These are phyloP conservation scores for Cassiopea xamachana DNA, from an alignment of 30 jellyfish, hydroid and myxozoan genomes.

Conservation along the genomic window DNA sequence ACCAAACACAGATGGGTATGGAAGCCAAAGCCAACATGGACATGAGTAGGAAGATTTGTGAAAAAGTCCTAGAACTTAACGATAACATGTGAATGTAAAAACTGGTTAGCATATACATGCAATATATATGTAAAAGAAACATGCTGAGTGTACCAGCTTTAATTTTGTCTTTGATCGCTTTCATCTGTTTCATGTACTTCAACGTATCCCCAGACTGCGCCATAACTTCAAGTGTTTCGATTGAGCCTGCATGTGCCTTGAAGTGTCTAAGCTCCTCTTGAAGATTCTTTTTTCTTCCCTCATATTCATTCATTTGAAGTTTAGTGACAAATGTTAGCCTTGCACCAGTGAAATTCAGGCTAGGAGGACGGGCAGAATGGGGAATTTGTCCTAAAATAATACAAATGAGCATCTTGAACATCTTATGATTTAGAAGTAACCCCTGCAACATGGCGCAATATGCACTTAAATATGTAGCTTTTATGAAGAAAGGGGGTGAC, in stretches of 20 bases:
- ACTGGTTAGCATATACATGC: too few species aligned
- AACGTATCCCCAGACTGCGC: slow-evolving; percentile 45
- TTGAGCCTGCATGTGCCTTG: slow-evolving; percentile 62
- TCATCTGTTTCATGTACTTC: slow-evolving; percentile 45
- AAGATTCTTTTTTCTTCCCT: slow-evolving; percentile 77
- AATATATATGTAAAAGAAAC: background rate
- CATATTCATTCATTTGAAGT: slow-evolving; percentile 68
- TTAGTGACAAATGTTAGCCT: slow-evolving; percentile 86
- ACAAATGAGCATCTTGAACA: too few species aligned
- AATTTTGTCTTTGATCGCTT: slow-evolving; percentile 17
- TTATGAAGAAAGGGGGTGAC: too few species aligned
- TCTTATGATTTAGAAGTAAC: too few species aligned
- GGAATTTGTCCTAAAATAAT: slow-evolving; percentile 87
- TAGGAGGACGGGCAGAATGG: slow-evolving; percentile 98
- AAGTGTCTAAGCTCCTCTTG: slow-evolving; percentile 79
- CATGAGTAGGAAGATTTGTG: too few species aligned
- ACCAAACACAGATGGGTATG: too few species aligned
- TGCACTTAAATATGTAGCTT: too few species aligned
- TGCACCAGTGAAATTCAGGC: slow-evolving; percentile 91
- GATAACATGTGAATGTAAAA: too few species aligned
- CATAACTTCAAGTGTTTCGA: slow-evolving; percentile 24
- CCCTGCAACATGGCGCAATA: too few species aligned
- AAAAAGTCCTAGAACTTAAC: too few species aligned
- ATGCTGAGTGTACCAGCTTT: slow-evolving; percentile 39
- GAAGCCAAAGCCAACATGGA: too few species aligned